These are phyloP conservation scores for Rhagium mordax DNA, from an alignment of 2,888 invertebrate genomes.

Conservation along the genomic window DNA sequence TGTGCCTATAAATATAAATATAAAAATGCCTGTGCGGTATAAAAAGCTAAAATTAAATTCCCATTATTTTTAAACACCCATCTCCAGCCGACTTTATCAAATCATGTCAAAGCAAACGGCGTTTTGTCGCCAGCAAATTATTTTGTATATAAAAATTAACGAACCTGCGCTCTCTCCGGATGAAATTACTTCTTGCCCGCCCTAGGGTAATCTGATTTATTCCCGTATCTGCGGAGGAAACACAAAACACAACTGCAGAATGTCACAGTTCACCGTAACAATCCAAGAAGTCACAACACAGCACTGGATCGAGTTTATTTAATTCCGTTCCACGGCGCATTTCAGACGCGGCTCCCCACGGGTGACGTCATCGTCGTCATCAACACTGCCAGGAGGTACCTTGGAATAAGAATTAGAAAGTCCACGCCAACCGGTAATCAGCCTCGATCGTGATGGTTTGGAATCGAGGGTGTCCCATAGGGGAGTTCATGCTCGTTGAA, in stretches of 20 bases:
- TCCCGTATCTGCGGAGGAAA: background rate
- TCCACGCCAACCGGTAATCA: background rate
- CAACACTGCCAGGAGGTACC: constrained; percentile 27
- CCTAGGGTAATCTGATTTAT: constrained; percentile 16
- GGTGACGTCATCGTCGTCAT: constrained; percentile 36
- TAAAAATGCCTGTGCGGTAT: too few relatives aligned
- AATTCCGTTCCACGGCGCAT: constrained; percentile 36
- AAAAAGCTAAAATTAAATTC: too few relatives aligned
- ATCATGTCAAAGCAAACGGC: background rate
- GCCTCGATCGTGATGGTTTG: background rate
- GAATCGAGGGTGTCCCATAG: background rate
- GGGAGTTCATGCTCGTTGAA: background rate
- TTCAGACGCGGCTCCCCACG: constrained; percentile 32
- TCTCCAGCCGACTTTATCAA: background rate
- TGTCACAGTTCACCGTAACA: constrained; percentile 12
- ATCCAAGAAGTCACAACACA: constrained; percentile 16
- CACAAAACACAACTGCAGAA: background rate
- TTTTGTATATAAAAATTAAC: background rate
- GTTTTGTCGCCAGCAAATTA: background rate
- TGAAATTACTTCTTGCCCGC: background rate
- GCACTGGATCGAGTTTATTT: constrained; percentile 17
- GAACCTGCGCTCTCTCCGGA: background rate
- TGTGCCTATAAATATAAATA: background rate
- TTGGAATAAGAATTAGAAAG: constrained; percentile 36
- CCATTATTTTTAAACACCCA: too few relatives aligned